Evolutionary conservation across 2,113 vertebrate species (phyloP).

Genomic region (Chamaetylas fuelleborni): DNA sequence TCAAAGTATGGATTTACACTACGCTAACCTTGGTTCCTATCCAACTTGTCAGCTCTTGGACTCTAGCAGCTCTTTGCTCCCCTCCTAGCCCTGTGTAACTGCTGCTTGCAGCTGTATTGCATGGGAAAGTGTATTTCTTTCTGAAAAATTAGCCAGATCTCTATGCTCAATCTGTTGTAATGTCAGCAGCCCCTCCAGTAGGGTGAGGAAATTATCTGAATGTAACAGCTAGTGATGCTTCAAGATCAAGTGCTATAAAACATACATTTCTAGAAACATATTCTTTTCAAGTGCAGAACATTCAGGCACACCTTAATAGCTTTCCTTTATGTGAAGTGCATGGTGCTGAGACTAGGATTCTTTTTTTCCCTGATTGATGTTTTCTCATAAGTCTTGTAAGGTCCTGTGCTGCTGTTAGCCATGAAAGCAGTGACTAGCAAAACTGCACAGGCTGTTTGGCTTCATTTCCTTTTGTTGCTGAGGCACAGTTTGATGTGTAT

Average conservation of each 20-base stretch:
- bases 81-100: background rate
- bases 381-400: background rate
- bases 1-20: background rate
- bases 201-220: conserved; percentile 40
- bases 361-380: background rate
- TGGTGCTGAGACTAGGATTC: background rate
- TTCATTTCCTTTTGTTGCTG: background rate
- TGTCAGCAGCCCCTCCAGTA: conserved; percentile 30
- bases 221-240: background rate
- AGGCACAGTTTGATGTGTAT: background rate
- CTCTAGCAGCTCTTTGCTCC: background rate
- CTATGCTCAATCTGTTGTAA: background rate
- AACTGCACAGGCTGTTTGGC: background rate
- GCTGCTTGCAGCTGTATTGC: background rate
- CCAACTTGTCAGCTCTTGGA: background rate
- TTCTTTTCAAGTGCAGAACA: conserved; percentile 47
- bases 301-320: background rate
- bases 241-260: conserved; percentile 18
- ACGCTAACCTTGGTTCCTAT: background rate
- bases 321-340: background rate
- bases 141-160: conserved; percentile 47
- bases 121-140: background rate
- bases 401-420: background rate
- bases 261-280: background rate
- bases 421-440: background rate